Percentiles rank a stretch among this genome's conserved stretches.
These are phyloP conservation scores for Bruchidius siliquastri DNA, from an alignment of 2,888 invertebrate species.

Conservation along the genomic window DNA sequence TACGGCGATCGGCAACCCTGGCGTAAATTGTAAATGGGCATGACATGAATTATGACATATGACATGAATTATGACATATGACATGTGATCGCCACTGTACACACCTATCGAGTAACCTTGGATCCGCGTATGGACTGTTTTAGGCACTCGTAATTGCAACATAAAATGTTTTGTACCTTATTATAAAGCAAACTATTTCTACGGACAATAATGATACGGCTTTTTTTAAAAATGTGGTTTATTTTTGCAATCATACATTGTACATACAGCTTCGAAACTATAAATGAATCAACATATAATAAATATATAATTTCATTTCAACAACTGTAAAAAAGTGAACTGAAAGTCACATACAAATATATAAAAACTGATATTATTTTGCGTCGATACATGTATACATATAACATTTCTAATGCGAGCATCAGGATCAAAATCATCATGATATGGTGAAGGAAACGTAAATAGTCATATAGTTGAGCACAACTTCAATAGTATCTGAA, in stretches of 20 bases:
- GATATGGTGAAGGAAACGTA: constrained; percentile 1
- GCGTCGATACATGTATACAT: background rate
- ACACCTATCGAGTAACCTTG: background rate
- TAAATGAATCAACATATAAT: constrained; percentile 16
- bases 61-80: too few relatives aligned
- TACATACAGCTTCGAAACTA: constrained; percentile 16
- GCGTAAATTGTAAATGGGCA: too few relatives aligned
- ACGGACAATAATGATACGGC: background rate
- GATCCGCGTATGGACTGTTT: background rate
- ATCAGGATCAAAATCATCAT: background rate
- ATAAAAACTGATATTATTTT: constrained; percentile 10
- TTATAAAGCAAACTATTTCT: background rate
- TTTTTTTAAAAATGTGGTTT: background rate
- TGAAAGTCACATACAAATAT: constrained; percentile 13
- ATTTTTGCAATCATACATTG: constrained; percentile 18
- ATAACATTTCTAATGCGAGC: constrained; percentile 1
- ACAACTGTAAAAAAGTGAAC: constrained; percentile 13
- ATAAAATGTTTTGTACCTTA: background rate
- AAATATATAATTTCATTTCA: constrained; percentile 14
- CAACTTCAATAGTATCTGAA: background rate
- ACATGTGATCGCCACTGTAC: too few relatives aligned
- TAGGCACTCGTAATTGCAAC: background rate
- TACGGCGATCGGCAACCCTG: too few relatives aligned
- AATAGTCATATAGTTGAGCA: constrained; percentile 1
- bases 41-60: too few relatives aligned